A percentile compares a stretch with the other conserved stretches of the same genome.
These are phyloP conservation scores for Plebejus argus DNA, from an alignment of 2,888 invertebrate genomes.

Conservation along the genomic window DNA sequence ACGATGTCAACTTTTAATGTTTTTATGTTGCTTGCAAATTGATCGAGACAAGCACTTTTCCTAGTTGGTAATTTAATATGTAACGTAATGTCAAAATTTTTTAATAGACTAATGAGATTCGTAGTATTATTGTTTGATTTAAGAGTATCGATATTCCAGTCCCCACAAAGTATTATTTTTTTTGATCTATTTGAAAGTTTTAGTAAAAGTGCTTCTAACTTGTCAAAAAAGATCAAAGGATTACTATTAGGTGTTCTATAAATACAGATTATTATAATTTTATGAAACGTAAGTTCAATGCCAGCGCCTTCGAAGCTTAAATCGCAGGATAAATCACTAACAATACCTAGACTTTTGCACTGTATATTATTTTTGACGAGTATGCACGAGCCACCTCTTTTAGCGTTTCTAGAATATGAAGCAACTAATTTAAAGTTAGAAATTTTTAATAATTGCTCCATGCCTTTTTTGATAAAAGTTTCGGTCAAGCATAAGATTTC, in stretches of 20 bases:
- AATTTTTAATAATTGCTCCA: no score
- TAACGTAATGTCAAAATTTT: background rate
- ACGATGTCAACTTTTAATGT: background rate
- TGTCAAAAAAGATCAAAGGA: no score
- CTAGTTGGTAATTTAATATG: background rate
- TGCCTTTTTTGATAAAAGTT: no score
- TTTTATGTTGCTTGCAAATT: background rate
- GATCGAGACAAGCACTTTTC: background rate
- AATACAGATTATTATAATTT: background rate
- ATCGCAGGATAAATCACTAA: background rate
- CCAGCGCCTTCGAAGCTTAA: slow-evolving; percentile 1
- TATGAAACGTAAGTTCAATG: background rate
- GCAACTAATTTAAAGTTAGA: no score
- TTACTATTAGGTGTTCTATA: background rate
- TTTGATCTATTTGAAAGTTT: no score
- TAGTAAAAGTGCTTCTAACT: no score
- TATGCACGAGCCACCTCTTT: no score
- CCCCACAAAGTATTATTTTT: no score
- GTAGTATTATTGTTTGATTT: background rate
- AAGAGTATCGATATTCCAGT: no score
- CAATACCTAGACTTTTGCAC: background rate
- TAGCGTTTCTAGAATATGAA: no score
- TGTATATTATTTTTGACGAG: no score
- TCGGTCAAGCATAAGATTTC: no score
- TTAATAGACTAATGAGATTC: background rate